A percentile compares a stretch with the other conserved stretches of the same genome.
These are phyloP conservation scores for Drosophila elegans DNA, from an alignment of 1,140 invertebrate genomes.

Conservation along the genomic window DNA sequence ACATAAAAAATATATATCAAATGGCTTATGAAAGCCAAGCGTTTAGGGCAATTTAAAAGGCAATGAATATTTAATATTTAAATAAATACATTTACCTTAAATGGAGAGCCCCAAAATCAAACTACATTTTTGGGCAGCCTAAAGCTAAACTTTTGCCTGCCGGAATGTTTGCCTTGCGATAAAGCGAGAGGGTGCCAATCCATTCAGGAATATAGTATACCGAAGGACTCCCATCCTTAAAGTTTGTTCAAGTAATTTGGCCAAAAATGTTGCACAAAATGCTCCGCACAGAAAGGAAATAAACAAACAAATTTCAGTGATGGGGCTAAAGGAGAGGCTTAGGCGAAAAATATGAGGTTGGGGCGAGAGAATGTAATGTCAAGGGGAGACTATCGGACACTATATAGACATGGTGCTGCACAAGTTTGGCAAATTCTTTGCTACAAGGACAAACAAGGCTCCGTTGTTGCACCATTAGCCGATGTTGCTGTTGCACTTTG, in stretches of 20 bases:
- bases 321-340: constrained; percentile 40
- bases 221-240: constrained; percentile 26
- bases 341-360: constrained; percentile 19
- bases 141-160: constrained; percentile 33
- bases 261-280: constrained; percentile 72
- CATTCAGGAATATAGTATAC: constrained; percentile 6
- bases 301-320: constrained; percentile 47
- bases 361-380: constrained; percentile 9
- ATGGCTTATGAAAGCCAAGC: not conserved
- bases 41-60: constrained; percentile 15
- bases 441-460: constrained; percentile 46
- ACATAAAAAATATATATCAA: not conserved
- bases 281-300: constrained; percentile 38
- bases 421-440: constrained; percentile 41
- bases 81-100: constrained; percentile 15
- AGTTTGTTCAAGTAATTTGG: constrained; percentile 73
- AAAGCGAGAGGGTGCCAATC: constrained; percentile 19
- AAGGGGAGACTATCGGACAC: constrained; percentile 19
- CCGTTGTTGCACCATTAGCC: constrained; percentile 51
- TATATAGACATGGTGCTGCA: constrained; percentile 40
- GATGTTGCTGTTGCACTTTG: constrained; percentile 29
- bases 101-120: constrained; percentile 24
- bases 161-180: constrained; percentile 42
- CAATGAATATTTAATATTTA: constrained; percentile 34
- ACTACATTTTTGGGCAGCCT: constrained; percentile 23